Conservation (phyloP, 2,113 vertebrate species). For the Menura novaehollandiae region DNA sequence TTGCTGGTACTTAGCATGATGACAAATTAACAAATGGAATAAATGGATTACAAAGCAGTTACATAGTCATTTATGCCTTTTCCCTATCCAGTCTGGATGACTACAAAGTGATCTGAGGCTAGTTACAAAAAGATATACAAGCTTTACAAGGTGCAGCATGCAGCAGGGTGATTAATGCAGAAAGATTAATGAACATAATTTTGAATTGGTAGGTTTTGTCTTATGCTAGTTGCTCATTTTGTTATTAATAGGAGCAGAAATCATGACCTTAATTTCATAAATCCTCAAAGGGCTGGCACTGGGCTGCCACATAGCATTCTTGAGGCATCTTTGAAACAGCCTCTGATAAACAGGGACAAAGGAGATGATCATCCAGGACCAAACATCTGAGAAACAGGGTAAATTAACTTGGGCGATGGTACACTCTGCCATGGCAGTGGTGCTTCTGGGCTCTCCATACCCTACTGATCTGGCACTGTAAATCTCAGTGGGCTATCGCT, state of each 20-base stretch:
- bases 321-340: not conserved
- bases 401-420: not conserved
- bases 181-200: slow-evolving; percentile 56
- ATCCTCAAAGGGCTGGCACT: not conserved
- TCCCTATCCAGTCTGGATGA: not conserved
- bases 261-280: not conserved
- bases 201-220: slow-evolving; percentile 21
- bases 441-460: not conserved
- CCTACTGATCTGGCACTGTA: not conserved
- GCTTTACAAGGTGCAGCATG: slow-evolving; percentile 6
- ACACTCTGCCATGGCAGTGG: not conserved
- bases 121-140: slow-evolving; percentile 31
- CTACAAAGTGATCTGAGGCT: slow-evolving; percentile 5
- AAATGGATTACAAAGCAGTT: slow-evolving; percentile 32
- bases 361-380: not conserved
- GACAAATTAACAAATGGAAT: slow-evolving; percentile 52
- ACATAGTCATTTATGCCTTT: slow-evolving; percentile 28
- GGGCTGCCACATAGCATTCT: not conserved
- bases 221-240: not conserved
- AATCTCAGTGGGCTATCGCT: not conserved
- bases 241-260: not conserved
- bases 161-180: slow-evolving; percentile 32
- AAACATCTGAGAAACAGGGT: not conserved
- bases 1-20: slow-evolving; percentile 22
- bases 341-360: not conserved